Percentiles rank a stretch among this genome's conserved stretches.
Evolutionary conservation across 2,888 invertebrate genomes (phyloP).

Genomic region (Helobdella robusta): DNA sequence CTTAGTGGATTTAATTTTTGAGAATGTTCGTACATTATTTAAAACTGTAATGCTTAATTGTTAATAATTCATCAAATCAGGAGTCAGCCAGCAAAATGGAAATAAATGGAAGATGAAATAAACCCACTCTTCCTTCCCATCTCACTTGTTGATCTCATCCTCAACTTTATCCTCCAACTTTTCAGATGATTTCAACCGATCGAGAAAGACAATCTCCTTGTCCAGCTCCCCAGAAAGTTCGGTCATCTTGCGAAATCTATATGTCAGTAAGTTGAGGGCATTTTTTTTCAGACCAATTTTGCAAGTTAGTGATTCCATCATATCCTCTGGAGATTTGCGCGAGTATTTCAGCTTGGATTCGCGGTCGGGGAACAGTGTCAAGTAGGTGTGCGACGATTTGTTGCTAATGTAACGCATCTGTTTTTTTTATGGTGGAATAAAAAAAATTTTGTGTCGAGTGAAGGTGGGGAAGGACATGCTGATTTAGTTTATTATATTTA

Average conservation of each 20-base stretch:
- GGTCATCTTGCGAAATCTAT: not conserved
- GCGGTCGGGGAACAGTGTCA: constrained; percentile 11
- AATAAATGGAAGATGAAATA: too few species aligned
- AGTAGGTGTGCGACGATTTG: not conserved
- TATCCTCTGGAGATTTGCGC: constrained; percentile 12
- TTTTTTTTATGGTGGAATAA: too few species aligned
- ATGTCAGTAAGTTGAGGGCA: constrained; percentile 2
- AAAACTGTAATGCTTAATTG: too few species aligned
- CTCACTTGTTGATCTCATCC: constrained; percentile 3
- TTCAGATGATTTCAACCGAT: not conserved
- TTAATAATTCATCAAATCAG: too few species aligned
- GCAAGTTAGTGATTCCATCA: constrained; percentile 9
- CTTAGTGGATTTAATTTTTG: too few species aligned
- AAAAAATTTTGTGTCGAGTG: too few species aligned
- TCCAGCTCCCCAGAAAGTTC: not conserved
- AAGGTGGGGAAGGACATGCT: too few species aligned
- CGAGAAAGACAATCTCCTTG: constrained; percentile 9
- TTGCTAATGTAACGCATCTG: constrained; percentile 20
- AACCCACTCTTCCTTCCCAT: too few species aligned
- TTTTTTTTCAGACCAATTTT: constrained; percentile 10
- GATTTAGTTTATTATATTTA: too few species aligned
- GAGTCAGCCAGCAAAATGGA: too few species aligned
- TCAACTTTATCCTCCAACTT: not conserved
- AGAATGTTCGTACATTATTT: too few species aligned
- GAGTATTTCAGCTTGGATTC: constrained; percentile 19